Evolutionary conservation across 2,113 vertebrate genomes (phyloP).

Genomic region (Platanista minor): DNA sequence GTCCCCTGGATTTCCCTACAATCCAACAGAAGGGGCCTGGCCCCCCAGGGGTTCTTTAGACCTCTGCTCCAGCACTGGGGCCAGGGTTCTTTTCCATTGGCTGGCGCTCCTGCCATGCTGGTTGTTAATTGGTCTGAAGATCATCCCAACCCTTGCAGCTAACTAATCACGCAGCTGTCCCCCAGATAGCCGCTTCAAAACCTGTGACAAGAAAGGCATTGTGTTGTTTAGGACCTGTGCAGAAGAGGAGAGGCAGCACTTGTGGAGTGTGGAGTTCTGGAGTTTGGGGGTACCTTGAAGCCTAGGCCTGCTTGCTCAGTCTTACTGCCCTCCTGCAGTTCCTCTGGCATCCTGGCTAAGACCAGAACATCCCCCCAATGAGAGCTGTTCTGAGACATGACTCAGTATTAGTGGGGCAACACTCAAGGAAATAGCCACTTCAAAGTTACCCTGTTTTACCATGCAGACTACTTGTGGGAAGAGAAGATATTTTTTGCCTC

Average conservation of each 20-base stretch:
- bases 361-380: background rate
- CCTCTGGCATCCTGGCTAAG: background rate
- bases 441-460: too few relatives aligned
- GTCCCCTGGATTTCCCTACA: background rate
- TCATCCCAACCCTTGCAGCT: background rate
- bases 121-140: background rate
- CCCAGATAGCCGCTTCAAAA: background rate
- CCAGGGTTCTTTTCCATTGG: background rate
- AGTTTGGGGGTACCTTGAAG: background rate
- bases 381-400: background rate
- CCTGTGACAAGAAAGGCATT: background rate
- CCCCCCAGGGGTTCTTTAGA: background rate
- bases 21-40: background rate
- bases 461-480: too few relatives aligned
- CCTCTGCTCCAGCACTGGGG: fast-evolving
- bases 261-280: too few relatives aligned
- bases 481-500: too few relatives aligned
- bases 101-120: background rate
- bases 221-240: too few relatives aligned
- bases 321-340: background rate
- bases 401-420: background rate
- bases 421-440: background rate
- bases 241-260: too few relatives aligned
- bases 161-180: background rate
- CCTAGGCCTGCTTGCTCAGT: background rate